Evolutionary conservation across 1,140 invertebrate genomes (phyloP), one percentile per base, ranked within the genome.

Genomic region (Eupristina koningsbergeri): DNA sequence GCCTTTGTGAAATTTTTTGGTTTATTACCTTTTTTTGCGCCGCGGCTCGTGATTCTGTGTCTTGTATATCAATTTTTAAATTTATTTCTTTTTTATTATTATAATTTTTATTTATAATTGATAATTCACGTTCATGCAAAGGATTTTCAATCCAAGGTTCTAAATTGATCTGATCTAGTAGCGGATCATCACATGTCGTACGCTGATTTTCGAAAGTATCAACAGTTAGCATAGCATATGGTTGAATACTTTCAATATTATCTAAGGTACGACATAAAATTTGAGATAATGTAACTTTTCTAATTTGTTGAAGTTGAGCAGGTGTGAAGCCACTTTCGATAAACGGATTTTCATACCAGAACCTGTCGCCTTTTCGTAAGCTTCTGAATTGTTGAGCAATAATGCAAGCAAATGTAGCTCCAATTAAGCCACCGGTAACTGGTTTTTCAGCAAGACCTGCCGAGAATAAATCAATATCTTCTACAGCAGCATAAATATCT

Each of bases 381-480:
- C 97, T 96, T 36, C 95, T 94, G 89, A 99, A 99, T 89, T 99
- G 98, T 87, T 98, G 96, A 0, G 96, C 98, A 29, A 99, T 96
- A 81, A 99, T 97, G 88, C 98, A 99, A 71, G 97, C 97, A 89
- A 99, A 98, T 0, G 98, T 99, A 0, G 98, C 98, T 0, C 98
- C 98, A 0, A 99, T 96, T 0, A 99, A 89, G 5, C 96, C 98
- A 19, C 97, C 97, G 3, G 94, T 91, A 0, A 98, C 94, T 0
- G 96, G 95, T 22, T 94, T 94, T 88, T 99, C 98, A 0, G 97
- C 94, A 81, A 98, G 94, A 1, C 97, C 97, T 31, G 96, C 98
- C 0, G 97, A 95, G 89, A 97, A 98, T n/a, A 98, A 93, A 89
- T 99, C 98, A 81, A 99, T 95, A 87, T 98, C 97, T 71, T 97